These are phyloP conservation scores for Lepisosteus oculatus DNA, from an alignment of 2,113 vertebrate genomes.

Conservation along the genomic window DNA sequence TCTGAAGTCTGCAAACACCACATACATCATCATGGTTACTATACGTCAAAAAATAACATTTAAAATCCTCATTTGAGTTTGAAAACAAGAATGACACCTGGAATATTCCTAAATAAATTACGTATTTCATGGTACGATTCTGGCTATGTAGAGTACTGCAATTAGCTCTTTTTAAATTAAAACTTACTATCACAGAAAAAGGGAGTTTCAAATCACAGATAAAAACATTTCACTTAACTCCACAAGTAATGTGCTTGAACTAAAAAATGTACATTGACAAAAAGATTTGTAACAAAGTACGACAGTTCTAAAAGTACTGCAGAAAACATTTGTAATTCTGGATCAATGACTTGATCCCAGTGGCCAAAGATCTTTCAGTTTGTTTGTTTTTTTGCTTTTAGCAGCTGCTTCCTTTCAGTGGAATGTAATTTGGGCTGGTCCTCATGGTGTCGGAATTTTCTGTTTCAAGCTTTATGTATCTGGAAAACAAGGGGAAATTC, in stretches of 20 bases:
- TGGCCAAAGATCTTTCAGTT: conserved; percentile 6
- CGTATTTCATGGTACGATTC: neutral
- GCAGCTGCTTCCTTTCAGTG: conserved; percentile 45
- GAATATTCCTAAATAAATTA: conserved; percentile 14
- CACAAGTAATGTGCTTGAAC: conserved; percentile 27
- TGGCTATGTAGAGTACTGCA: neutral
- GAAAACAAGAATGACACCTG: conserved; percentile 1
- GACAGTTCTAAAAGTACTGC: neutral
- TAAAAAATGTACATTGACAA: conserved; percentile 26
- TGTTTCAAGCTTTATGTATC: conserved; percentile 58
- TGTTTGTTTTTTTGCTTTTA: conserved; percentile 13
- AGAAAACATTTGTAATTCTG: neutral
- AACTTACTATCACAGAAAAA: conserved; percentile 6
- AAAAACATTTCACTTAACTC: conserved; percentile 10
- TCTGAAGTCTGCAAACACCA: conserved; percentile 30
- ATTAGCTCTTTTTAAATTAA: conserved; percentile 1
- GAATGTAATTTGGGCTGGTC: conserved; percentile 47
- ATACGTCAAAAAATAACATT: conserved; percentile 9
- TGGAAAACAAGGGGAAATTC: conserved; percentile 32
- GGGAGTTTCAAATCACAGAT: conserved; percentile 5
- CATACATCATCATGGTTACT: conserved; percentile 22
- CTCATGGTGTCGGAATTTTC: conserved; percentile 37
- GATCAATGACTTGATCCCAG: neutral
- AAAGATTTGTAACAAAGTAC: neutral
- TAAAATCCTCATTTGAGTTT: too few species aligned